These are phyloP conservation scores for Adelosebastes latens DNA, from an alignment of 2,797 vertebrate genomes.

Conservation along the genomic window DNA sequence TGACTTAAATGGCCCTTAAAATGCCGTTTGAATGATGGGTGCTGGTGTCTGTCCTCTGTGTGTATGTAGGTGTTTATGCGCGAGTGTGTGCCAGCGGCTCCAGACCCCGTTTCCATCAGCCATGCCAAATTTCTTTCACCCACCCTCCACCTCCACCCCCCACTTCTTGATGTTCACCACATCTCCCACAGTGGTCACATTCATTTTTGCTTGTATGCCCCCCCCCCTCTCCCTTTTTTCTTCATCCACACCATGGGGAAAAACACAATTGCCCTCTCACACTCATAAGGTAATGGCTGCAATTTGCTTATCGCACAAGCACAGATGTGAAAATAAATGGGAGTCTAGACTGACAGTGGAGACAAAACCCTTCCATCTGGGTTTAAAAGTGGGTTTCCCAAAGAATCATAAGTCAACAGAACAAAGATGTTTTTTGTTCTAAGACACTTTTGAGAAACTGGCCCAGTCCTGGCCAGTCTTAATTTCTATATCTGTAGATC, in stretches of 20 bases:
- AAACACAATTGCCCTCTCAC: conserved; percentile 61
- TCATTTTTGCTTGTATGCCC: conserved; percentile 49
- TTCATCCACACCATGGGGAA: conserved; percentile 45
- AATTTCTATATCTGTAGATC: conserved; percentile 46
- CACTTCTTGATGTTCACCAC: conserved; percentile 68
- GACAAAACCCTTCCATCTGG: conserved; percentile 69
- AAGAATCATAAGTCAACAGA: conserved; percentile 39
- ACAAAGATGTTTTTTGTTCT: conserved; percentile 56
- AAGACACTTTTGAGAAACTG: conserved; percentile 26
- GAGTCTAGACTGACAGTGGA: conserved; percentile 69
- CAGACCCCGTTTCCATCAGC: conserved; percentile 70
- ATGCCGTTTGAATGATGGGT: conserved; percentile 70
- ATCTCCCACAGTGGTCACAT: conserved; percentile 69
- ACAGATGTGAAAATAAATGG: conserved; percentile 74
- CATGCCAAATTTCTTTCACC: conserved; percentile 73
- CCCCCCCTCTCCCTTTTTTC: background rate
- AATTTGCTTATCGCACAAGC: conserved; percentile 73
- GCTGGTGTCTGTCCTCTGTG: conserved; percentile 57
- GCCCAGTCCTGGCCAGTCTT: conserved; percentile 18
- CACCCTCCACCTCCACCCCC: conserved; percentile 28
- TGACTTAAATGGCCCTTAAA: conserved; percentile 76
- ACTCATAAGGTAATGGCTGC: conserved; percentile 64
- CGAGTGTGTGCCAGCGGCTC: conserved; percentile 34
- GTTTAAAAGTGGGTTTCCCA: conserved; percentile 37
- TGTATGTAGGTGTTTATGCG: conserved; percentile 53